These are phyloP conservation scores for Hirtodrosophila alboralis DNA, from an alignment of 2,888 invertebrate genomes.

Conservation along the genomic window DNA sequence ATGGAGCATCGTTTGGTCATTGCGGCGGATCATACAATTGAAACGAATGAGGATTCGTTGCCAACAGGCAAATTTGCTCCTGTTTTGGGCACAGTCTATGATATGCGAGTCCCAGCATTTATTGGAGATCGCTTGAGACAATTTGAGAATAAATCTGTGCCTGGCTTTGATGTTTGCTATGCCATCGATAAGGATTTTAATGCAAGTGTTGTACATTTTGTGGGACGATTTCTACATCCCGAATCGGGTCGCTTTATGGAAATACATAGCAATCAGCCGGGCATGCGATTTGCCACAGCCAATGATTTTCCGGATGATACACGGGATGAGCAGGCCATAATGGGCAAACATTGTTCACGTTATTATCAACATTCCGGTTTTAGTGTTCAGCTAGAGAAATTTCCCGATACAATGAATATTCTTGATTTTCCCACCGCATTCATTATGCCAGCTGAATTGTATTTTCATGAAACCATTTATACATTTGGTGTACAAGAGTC, in stretches of 20 bases:
- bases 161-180: conserved; percentile 59
- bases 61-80: conserved; percentile 89
- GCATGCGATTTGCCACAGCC: conserved; percentile 94
- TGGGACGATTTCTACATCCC: conserved; percentile 89
- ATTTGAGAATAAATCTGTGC: conserved; percentile 86
- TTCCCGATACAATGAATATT: conserved; percentile 94
- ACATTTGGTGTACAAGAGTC: conserved; percentile 55
- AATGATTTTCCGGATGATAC: conserved; percentile 88
- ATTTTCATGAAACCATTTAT: conserved; percentile 85
- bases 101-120: conserved; percentile 88
- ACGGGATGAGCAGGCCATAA: conserved; percentile 85
- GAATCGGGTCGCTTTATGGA: conserved; percentile 90
- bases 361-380: conserved; percentile 92
- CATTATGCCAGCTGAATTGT: conserved; percentile 89
- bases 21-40: conserved; percentile 91
- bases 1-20: conserved; percentile 90
- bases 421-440: conserved; percentile 90
- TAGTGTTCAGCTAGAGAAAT: conserved; percentile 95
- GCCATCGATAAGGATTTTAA: conserved; percentile 57
- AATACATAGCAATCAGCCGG: conserved; percentile 93
- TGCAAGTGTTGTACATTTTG: conserved; percentile 84
- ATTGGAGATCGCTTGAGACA: conserved; percentile 88
- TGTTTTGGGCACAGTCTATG: conserved; percentile 89
- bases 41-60: conserved; percentile 88
- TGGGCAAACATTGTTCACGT: conserved; percentile 88